Evolutionary conservation across 2,888 invertebrate genomes (phyloP).

Genomic region (Galeruca laticollis): DNA sequence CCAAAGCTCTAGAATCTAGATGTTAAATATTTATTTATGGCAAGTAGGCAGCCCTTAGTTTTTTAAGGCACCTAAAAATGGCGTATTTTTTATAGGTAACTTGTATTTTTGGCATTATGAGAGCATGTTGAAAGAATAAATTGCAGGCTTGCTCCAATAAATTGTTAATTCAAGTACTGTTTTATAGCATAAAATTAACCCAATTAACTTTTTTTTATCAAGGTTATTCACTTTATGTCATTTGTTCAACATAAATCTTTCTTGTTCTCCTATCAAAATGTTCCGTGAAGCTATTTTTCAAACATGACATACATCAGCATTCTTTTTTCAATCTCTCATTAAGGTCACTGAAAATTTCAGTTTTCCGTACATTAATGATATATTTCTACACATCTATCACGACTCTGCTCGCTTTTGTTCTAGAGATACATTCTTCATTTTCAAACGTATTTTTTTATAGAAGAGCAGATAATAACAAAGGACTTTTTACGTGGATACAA

Average conservation of each 20-base stretch:
- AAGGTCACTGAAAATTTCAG: conserved; percentile 50
- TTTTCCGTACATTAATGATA: conserved; percentile 35
- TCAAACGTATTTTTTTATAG: conserved; percentile 5
- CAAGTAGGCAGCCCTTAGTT: too few relatives aligned
- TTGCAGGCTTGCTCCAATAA: too few relatives aligned
- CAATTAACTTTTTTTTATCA: not conserved
- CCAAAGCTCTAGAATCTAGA: too few relatives aligned
- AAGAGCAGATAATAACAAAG: conserved; percentile 14
- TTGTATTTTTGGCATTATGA: too few relatives aligned
- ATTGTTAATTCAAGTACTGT: too few relatives aligned
- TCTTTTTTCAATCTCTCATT: conserved; percentile 47
- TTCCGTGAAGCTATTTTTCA: conserved; percentile 38
- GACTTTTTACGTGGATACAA: conserved; percentile 4
- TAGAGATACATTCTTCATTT: conserved; percentile 32
- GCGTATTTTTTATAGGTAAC: too few relatives aligned
- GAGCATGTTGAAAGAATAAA: too few relatives aligned
- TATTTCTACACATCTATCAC: conserved; percentile 13
- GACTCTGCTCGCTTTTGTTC: conserved; percentile 24
- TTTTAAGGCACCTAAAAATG: too few relatives aligned
- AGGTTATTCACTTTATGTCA: not conserved
- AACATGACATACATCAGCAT: conserved; percentile 46
- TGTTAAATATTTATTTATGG: too few relatives aligned
- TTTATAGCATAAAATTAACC: not conserved
- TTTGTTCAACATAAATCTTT: conserved; percentile 3
- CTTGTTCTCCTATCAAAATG: conserved; percentile 37